Evolutionary conservation across 2,797 vertebrate species (phyloP), one percentile per base, ranked within the genome.

Genomic region (Dipus sagitta): DNA sequence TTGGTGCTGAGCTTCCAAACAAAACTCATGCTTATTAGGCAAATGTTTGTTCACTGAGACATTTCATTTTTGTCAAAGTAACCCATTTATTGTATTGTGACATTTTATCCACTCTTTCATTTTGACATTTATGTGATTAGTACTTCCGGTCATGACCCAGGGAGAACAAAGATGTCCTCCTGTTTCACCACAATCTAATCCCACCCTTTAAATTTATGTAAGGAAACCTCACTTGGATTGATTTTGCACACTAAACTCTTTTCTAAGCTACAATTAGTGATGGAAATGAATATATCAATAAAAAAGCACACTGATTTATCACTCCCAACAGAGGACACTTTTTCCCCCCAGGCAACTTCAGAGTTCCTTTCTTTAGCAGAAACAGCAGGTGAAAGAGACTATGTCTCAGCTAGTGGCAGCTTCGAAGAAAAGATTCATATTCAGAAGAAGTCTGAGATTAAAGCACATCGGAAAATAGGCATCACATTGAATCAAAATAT

Each of bases 391-490:
- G 60, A 93, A 38, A 52, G 79, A 88, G 0, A 90, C 89, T 90
- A 52, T 58, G 92, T 96, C 70, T 71, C 58, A 91, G 6, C 0
- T 96, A 71, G 75, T 77, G 65, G 38, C 34, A 95, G 23, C n/a
- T 88, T 90, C 42, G 10, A 18, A 54, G 17, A 60, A n/a, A 94
- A 72, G 47, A 94, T 92, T 95, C 82, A 52, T 64, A 80, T 81
- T 95, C 52, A 75, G 70, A 54, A 88, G 91, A 79, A 64, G 90
- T 76, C 87, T 93, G 34, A 87, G n/a, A 87, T 93, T 91, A 92
- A 94, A 91, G 13, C 8, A 91, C 13, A 42, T 93, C n/a, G 87
- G 70, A 88, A 93, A 83, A 93, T 30, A 96, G 58, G 12, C 24
- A 74, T 88, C 34, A 70, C 5, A 74, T 80, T n/a, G 92, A 88